phyloP scores from a whole-genome alignment of 2,888 invertebrate genomes.

The Cephus spinipes region DNA sequence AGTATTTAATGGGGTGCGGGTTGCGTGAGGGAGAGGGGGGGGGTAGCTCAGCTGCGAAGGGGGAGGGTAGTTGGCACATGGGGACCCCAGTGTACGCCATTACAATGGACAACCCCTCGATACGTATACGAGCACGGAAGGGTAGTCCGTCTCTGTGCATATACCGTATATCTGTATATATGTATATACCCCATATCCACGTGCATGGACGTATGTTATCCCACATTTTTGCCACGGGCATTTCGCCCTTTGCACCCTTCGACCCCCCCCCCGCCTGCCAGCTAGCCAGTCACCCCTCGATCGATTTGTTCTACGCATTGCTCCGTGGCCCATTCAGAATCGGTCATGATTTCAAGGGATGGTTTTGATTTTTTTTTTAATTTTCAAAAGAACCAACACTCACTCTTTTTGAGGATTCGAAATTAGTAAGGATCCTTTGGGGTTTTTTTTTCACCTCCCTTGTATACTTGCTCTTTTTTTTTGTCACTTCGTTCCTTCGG shows the following conservation, averaged over 20 bases:
- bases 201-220: conserved; percentile 49
- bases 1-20: conserved; percentile 37
- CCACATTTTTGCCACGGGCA: conserved; percentile 48
- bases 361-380: background rate
- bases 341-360: background rate
- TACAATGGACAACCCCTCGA: conserved; percentile 49
- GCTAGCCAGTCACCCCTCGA: conserved; percentile 34
- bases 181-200: conserved; percentile 33
- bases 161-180: background rate
- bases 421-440: background rate
- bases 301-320: conserved; percentile 48
- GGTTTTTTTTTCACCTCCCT: background rate
- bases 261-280: conserved; percentile 22
- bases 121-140: conserved; percentile 41
- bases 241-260: conserved; percentile 17
- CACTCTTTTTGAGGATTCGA: background rate
- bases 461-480: background rate
- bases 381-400: background rate
- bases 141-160: conserved; percentile 38
- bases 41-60: conserved; percentile 43
- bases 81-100: conserved; percentile 53
- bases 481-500: background rate
- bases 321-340: conserved; percentile 42
- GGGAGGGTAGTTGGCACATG: conserved; percentile 46
- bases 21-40: conserved; percentile 23